Evolutionary conservation across 2,797 vertebrate genomes (phyloP).

Genomic region (Echeneis naucrates): DNA sequence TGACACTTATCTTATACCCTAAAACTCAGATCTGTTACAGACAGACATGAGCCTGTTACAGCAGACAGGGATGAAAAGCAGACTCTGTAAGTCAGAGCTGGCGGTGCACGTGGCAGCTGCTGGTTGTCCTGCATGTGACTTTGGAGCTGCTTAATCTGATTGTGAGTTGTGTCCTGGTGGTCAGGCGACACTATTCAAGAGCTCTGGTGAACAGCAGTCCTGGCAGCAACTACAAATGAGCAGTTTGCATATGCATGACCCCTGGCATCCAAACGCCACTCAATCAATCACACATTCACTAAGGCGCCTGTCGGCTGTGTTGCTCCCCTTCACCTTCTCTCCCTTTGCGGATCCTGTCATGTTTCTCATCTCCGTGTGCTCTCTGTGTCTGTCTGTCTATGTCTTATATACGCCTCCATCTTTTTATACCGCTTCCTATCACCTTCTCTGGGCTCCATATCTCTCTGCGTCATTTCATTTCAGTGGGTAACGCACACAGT

Average conservation of each 20-base stretch:
- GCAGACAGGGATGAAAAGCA: slow-evolving; percentile 60
- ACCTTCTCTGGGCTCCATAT: slow-evolving; percentile 43
- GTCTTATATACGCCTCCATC: slow-evolving; percentile 26
- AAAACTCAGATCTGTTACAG: slow-evolving; percentile 68
- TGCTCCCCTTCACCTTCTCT: slow-evolving; percentile 21
- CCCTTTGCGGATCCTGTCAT: slow-evolving; percentile 37
- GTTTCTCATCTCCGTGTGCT: slow-evolving; percentile 37
- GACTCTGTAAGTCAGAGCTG: slow-evolving; percentile 64
- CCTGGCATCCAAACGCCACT: slow-evolving; percentile 74
- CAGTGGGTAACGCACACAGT: slow-evolving; percentile 51
- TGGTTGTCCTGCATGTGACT: slow-evolving; percentile 74
- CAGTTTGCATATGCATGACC: slow-evolving; percentile 82
- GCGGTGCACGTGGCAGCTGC: slow-evolving; percentile 70
- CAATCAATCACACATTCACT: slow-evolving; percentile 80
- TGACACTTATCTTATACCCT: slow-evolving; percentile 62
- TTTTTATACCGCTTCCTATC: slow-evolving; percentile 23
- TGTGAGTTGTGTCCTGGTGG: slow-evolving; percentile 71
- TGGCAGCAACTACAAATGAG: slow-evolving; percentile 82
- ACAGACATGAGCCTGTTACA: slow-evolving; percentile 54
- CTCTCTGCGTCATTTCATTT: slow-evolving; percentile 48
- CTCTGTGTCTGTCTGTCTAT: slow-evolving; percentile 30
- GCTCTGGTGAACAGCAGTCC: slow-evolving; percentile 67
- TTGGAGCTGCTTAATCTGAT: slow-evolving; percentile 82
- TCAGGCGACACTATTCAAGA: slow-evolving; percentile 69
- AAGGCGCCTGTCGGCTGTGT: slow-evolving; percentile 40